A percentile compares a stretch with the other conserved stretches of the same genome.
Conservation (phyloP, 2,888 invertebrate species). For the Atethmia centrago region DNA sequence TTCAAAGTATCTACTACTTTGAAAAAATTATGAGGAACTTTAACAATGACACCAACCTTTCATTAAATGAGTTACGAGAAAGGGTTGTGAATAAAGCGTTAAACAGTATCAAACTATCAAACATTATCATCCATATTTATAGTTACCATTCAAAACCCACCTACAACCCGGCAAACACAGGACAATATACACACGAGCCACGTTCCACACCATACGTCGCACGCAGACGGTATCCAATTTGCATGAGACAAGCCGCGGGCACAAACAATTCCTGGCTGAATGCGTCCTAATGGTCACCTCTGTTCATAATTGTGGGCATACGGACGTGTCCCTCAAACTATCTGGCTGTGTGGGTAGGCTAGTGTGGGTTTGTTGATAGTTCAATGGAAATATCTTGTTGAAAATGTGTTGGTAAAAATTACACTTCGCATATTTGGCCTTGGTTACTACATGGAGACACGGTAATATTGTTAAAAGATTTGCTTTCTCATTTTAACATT, state of each 20-base stretch:
- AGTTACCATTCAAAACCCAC: conserved; percentile 14
- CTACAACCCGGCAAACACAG: conserved; percentile 21
- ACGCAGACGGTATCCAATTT: conserved; percentile 71
- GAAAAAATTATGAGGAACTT: neutral
- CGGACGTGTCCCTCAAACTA: conserved; percentile 57
- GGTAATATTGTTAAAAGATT: neutral
- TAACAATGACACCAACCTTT: neutral
- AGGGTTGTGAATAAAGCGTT: neutral
- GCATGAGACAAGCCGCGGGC: conserved; percentile 77
- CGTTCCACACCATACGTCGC: conserved; percentile 9
- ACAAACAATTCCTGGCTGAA: conserved; percentile 79
- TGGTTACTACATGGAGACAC: neutral
- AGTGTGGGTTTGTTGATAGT: conserved; percentile 6
- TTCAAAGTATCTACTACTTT: too few relatives aligned
- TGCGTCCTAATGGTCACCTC: conserved; percentile 77
- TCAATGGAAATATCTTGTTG: conserved; percentile 5
- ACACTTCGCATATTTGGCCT: neutral
- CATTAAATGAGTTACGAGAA: neutral
- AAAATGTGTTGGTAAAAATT: neutral
- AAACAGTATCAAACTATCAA: too few relatives aligned
- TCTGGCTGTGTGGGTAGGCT: conserved; percentile 13
- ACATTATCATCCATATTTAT: conserved; percentile 14
- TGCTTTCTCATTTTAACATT: neutral
- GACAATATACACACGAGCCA: conserved; percentile 31
- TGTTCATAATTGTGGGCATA: conserved; percentile 60